Conservation (phyloP, 2,888 invertebrate species). For the Hirtodrosophila trivittata region DNA sequence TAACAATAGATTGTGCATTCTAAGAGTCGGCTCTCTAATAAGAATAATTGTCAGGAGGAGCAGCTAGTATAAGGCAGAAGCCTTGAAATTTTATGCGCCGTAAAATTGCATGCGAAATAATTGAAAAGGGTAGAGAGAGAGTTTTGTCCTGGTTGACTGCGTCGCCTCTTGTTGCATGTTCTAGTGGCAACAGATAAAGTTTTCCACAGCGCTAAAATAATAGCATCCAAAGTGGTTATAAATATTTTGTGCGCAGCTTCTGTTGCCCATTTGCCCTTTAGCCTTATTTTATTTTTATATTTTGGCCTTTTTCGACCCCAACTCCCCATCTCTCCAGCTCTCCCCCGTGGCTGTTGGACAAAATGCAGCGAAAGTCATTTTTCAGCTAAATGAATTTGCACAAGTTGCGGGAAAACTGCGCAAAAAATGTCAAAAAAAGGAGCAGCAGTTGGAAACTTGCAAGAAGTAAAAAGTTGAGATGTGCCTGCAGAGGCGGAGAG, state of each 20-base stretch:
- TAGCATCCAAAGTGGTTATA: slow-evolving; percentile 80
- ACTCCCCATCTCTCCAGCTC: too few species aligned
- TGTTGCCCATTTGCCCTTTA: slow-evolving; percentile 27
- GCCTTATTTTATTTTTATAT: slow-evolving; percentile 1
- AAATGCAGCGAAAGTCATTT: slow-evolving; percentile 77
- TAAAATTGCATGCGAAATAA: slow-evolving; percentile 79
- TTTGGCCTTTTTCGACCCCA: neutral
- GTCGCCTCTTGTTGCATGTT: slow-evolving; percentile 30
- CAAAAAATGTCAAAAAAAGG: slow-evolving; percentile 58
- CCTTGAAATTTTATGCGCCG: slow-evolving; percentile 68
- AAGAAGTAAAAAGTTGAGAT: neutral
- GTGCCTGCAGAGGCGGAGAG: neutral
- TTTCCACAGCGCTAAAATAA: slow-evolving; percentile 70
- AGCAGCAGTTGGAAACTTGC: slow-evolving; percentile 18
- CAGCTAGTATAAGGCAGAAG: slow-evolving; percentile 56
- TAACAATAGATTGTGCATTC: slow-evolving; percentile 30
- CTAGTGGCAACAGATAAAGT: slow-evolving; percentile 64
- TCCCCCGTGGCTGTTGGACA: slow-evolving; percentile 36
- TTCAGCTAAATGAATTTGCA: slow-evolving; percentile 80
- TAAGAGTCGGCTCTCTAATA: slow-evolving; percentile 55
- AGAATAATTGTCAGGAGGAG: slow-evolving; percentile 73
- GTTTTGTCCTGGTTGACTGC: slow-evolving; percentile 43
- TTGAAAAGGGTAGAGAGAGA: slow-evolving; percentile 73
- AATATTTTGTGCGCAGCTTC: slow-evolving; percentile 72
- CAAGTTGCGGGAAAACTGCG: slow-evolving; percentile 71